Evolutionary conservation across 2,888 invertebrate genomes (phyloP), one percentile per base, ranked within the genome.

Genomic region (Scaptomyza cyrtandrae): DNA sequence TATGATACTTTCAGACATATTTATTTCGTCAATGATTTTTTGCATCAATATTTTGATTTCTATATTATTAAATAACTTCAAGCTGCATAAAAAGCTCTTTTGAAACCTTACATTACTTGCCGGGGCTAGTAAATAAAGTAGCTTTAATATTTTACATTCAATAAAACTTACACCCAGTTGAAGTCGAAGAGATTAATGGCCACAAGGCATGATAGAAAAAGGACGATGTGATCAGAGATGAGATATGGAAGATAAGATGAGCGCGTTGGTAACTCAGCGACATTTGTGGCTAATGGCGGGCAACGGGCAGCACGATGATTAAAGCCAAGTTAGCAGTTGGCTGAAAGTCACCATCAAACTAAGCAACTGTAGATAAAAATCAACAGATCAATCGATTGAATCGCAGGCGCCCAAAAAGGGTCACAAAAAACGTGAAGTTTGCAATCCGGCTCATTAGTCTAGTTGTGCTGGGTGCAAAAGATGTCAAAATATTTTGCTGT

Each of bases 261-360:
- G 41, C 54, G 41, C 43, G 45, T 27, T 54, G 62, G 57, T 62
- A 59, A 19, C 66, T 50, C 31, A 39, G 55, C 46, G 67, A 73
- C 72, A 71, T 73, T 73, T 73, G 76, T 69, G 75, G 72, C 65
- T 72, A 75, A 75, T 68, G 71, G 59, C 41, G 48, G 67, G 43
- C 33, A 33, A 43, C 48, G 31, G 58, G 24, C 68, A 53, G 69
- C 9, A 16, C n/a, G 63, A 67, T 49, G 56, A 70, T 66, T 62
- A 71, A 66, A 52, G 58, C 53, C 58, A 62, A 67, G 68, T 63
- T 62, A 69, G 63, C 53, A 53, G 65, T 53, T 39, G 33, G 24
- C 39, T 48, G 50, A 45, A 43, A 54, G 31, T n/a, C 31, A 44
- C 10, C 54, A 59, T 55, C 33, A 10, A 33, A 33, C 33, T 33